Base-by-base conservation (phyloP, 1,140 invertebrate genomes). In the Drosophila watanabei region DNA sequence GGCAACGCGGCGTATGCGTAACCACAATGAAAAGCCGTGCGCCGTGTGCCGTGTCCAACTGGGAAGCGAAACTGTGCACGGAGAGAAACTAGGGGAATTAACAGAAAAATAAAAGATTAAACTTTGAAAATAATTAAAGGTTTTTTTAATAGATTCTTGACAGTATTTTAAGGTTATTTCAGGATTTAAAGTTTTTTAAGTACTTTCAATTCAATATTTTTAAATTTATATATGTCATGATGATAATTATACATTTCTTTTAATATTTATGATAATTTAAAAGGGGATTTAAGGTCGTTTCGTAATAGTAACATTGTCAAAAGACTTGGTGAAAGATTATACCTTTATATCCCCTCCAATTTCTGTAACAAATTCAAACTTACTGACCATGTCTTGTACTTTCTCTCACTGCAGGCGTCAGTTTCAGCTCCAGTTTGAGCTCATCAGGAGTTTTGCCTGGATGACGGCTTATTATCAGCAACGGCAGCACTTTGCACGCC, bases 381-480 rank as follows among this genome's bases (percentile, higher is more conserved):
- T 1, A 33, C 49, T 52, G 54, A 56, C 54, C 54, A 41, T 7
- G 16, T 28, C 24, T 5, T 1, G 1, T 0, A 3, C 10, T 41
- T 66, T 65, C 13, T 66, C 14, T 24, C 63, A 35, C 39, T 71
- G 63, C 63, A 45, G 11, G 11, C 63, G 13, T 71, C 64, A 54
- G 68, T 69, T 71, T 30, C 37, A 48, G 68, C 68, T 51, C 13
- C 62, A 54, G 63, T 57, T 60, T 51, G 45, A 43, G 80, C 70
- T 75, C 69, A 79, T 69, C 79, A 51, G 39, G 30, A 80, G 33
- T 75, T 71, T 61, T 49, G 66, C 54, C 58, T 66, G 72, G 76
- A 83, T 88, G 84, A 82, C 72, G 84, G 80, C 84, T 77, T 88
- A 87, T 88, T 87, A 87, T 87, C 84, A 80, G 80, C 68, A 80